Conservation (phyloP, 2,797 vertebrate genomes). For the Pyrocephalus nanus region DNA sequence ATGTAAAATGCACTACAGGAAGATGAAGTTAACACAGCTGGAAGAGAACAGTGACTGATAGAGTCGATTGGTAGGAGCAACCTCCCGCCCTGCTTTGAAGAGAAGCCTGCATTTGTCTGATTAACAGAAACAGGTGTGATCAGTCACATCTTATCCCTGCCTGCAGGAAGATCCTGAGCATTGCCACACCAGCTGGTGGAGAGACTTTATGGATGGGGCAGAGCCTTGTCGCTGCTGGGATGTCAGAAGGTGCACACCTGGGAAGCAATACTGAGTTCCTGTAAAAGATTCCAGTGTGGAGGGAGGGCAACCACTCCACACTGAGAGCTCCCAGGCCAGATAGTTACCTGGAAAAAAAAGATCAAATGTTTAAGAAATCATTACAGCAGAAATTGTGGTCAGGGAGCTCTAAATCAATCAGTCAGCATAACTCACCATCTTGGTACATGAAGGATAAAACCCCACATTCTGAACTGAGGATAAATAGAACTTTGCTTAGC, state of each 20-base stretch:
- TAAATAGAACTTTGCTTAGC: background rate
- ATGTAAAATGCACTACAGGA: background rate
- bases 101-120: background rate
- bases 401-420: background rate
- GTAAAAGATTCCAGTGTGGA: background rate
- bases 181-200: background rate
- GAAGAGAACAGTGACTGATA: background rate
- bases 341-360: background rate
- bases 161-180: background rate
- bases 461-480: background rate
- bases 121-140: background rate
- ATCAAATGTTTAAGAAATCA: background rate
- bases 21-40: background rate
- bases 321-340: background rate
- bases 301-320: background rate
- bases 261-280: background rate
- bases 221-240: fast-evolving
- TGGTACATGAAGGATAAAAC: background rate
- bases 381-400: background rate
- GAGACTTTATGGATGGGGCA: background rate
- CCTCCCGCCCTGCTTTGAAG: background rate
- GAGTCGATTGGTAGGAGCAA: fast-evolving
- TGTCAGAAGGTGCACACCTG: background rate
- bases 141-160: background rate
- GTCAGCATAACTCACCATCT: background rate